phyloP scores from a whole-genome alignment of 2,888 invertebrate species.

The Apodemia zela region DNA sequence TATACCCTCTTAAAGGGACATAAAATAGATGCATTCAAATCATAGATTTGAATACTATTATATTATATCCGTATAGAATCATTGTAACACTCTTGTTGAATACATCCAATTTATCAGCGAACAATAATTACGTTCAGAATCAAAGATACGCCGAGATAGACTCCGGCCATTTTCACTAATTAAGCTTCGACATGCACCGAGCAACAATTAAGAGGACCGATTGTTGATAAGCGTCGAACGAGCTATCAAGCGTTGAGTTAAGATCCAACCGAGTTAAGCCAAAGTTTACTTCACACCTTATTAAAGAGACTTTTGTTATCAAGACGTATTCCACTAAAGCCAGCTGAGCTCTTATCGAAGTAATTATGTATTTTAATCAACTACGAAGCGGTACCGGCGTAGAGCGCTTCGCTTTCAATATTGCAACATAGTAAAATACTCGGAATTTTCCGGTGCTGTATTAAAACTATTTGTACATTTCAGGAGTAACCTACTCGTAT shows the following conservation, averaged over 20 bases:
- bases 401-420: neutral
- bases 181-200: constrained; percentile 69
- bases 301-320: constrained; percentile 41
- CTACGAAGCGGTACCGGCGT: constrained; percentile 16
- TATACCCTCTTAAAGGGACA: no score
- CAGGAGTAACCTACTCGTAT: no score
- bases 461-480: neutral
- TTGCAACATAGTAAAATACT: constrained; percentile 1
- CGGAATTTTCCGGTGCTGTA: neutral
- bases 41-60: neutral
- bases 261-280: constrained; percentile 57
- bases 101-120: constrained; percentile 61
- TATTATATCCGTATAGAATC: neutral
- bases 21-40: no score
- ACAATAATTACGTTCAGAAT: constrained; percentile 79
- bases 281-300: constrained; percentile 64
- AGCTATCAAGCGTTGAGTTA: constrained; percentile 51
- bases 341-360: constrained; percentile 24
- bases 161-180: constrained; percentile 73
- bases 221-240: constrained; percentile 65
- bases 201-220: constrained; percentile 73
- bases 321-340: constrained; percentile 25
- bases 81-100: constrained; percentile 36
- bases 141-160: constrained; percentile 69
- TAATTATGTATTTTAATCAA: constrained; percentile 33